phyloP scores from a whole-genome alignment of 2,888 invertebrate species.

The Dromius quadrimaculatus region DNA sequence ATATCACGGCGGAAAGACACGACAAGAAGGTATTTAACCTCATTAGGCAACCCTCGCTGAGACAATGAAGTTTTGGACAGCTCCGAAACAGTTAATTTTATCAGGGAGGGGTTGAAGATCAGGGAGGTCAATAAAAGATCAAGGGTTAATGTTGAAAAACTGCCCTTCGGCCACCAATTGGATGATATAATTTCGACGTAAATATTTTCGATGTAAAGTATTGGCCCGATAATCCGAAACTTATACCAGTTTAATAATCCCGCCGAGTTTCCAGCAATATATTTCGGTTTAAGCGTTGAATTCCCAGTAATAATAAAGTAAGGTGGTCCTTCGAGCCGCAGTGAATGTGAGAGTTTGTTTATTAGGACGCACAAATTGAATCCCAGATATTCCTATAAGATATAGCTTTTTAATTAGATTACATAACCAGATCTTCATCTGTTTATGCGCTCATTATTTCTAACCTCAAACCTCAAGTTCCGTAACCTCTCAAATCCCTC shows the following conservation, averaged over 20 bases:
- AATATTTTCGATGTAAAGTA: too few relatives aligned
- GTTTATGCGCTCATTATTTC: background rate
- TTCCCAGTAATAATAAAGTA: slow-evolving; percentile 48
- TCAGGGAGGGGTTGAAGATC: background rate
- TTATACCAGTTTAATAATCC: slow-evolving; percentile 44
- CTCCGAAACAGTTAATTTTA: slow-evolving; percentile 36
- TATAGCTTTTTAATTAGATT: too few relatives aligned
- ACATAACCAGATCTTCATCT: too few relatives aligned
- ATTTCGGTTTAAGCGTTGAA: slow-evolving; percentile 47
- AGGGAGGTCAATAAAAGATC: background rate
- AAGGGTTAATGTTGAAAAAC: slow-evolving; percentile 29
- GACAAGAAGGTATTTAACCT: slow-evolving; percentile 30
- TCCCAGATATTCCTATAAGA: too few relatives aligned
- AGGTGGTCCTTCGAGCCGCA: slow-evolving; percentile 24
- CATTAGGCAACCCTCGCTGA: slow-evolving; percentile 26
- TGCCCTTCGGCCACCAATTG: too few relatives aligned
- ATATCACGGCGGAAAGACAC: slow-evolving; percentile 20
- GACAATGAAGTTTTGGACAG: slow-evolving; percentile 43
- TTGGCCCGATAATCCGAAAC: too few relatives aligned
- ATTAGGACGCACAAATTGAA: too few relatives aligned
- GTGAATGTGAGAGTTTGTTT: too few relatives aligned
- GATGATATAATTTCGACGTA: too few relatives aligned
- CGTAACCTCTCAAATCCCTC: background rate
- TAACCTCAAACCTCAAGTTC: background rate
- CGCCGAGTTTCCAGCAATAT: slow-evolving; percentile 39